A percentile compares a stretch with the other conserved stretches of the same genome.
Evolutionary conservation across 2,888 invertebrate species (phyloP).

Genomic region (Amblyjoppa proteus): DNA sequence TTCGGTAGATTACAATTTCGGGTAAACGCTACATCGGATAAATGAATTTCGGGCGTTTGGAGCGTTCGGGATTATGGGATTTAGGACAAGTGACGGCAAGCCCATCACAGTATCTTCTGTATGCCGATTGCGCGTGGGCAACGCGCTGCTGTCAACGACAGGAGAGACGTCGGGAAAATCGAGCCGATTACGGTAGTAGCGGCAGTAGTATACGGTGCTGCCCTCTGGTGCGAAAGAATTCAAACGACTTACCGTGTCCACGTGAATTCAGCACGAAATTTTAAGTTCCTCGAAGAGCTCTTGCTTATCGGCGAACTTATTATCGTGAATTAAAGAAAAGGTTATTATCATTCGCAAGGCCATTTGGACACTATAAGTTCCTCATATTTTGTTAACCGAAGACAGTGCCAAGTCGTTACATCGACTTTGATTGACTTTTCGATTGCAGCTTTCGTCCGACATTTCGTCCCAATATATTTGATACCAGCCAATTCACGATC

Average conservation of each 20-base stretch:
- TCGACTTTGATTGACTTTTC: no score
- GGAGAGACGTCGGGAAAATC: not conserved
- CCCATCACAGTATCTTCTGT: not conserved
- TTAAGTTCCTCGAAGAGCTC: not conserved
- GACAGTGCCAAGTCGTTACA: not conserved
- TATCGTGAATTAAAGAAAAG: not conserved
- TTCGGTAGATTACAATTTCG: no score
- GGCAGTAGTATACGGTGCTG: not conserved
- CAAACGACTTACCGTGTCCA: not conserved
- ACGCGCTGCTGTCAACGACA: conserved; percentile 4
- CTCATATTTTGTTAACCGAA: not conserved
- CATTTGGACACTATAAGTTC: not conserved
- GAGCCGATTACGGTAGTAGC: not conserved
- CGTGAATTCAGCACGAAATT: not conserved
- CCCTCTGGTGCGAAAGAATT: not conserved
- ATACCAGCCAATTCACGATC: not conserved
- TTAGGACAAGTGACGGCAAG: no score
- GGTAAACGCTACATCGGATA: no score
- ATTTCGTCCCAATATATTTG: not conserved
- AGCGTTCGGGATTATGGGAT: no score
- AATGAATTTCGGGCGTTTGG: no score
- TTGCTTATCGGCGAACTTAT: not conserved
- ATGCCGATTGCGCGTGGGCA: conserved; percentile 26
- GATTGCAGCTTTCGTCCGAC: not conserved
- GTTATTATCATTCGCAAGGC: not conserved